Evolutionary conservation across 1,140 invertebrate species (phyloP).

Genomic region (Atta cephalotes): DNA sequence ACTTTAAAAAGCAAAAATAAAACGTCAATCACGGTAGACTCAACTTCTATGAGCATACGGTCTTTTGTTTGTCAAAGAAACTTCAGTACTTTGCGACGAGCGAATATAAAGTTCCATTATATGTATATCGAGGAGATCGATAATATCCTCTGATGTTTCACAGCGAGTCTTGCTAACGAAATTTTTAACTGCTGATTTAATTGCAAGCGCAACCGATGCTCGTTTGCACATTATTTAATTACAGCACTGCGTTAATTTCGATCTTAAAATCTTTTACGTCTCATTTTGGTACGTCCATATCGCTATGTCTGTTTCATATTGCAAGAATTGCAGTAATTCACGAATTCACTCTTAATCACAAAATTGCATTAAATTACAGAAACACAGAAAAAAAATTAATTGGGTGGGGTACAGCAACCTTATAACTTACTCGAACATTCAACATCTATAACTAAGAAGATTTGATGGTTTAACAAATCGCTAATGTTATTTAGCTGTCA

Average conservation of each 20-base stretch:
- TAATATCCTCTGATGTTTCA: conserved; percentile 38
- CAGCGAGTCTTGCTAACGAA: background rate
- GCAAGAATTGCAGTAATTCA: background rate
- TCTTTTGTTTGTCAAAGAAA: conserved; percentile 53
- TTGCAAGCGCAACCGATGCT: background rate
- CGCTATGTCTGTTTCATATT: background rate
- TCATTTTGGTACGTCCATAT: background rate
- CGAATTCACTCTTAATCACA: background rate
- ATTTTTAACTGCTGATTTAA: conserved; percentile 11
- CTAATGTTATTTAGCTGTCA: too few relatives aligned
- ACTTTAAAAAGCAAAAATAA: conserved; percentile 23
- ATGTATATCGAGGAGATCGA: conserved; percentile 57
- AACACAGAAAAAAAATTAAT: too few relatives aligned
- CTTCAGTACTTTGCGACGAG: conserved; percentile 21
- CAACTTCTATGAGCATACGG: conserved; percentile 4
- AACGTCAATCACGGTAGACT: conserved; percentile 50
- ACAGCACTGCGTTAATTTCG: background rate
- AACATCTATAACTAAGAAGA: too few relatives aligned
- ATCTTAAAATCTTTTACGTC: background rate
- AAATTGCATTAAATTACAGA: background rate
- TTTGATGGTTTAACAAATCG: too few relatives aligned
- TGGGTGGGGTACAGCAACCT: too few relatives aligned
- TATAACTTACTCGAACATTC: too few relatives aligned
- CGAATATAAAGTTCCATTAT: conserved; percentile 49
- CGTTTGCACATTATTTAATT: conserved; percentile 12